These are phyloP conservation scores for Epinephelus lanceolatus DNA, from an alignment of 2,113 vertebrate species.

Conservation along the genomic window DNA sequence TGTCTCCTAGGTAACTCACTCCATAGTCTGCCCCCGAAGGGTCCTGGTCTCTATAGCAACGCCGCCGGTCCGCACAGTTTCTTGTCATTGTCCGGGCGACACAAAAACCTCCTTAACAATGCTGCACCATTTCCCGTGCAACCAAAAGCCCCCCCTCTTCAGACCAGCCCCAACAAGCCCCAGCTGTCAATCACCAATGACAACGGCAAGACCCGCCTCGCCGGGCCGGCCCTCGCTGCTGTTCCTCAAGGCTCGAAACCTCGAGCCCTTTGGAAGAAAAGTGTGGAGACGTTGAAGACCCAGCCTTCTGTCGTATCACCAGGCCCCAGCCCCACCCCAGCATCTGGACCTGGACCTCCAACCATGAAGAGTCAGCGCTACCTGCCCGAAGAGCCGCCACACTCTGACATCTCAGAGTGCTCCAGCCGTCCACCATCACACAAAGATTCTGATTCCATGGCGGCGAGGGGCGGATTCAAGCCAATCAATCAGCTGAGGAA, in stretches of 20 bases:
- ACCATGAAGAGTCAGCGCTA: constrained; percentile 92
- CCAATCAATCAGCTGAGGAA: constrained; percentile 79
- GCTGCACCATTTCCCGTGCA: constrained; percentile 89
- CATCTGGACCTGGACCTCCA: constrained; percentile 79
- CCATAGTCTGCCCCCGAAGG: constrained; percentile 80
- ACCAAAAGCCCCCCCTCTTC: constrained; percentile 73
- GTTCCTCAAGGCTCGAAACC: constrained; percentile 84
- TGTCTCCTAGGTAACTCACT: constrained; percentile 84
- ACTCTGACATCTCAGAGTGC: constrained; percentile 94
- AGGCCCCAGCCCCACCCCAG: constrained; percentile 55
- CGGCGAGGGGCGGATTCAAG: constrained; percentile 76
- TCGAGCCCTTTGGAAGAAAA: constrained; percentile 95
- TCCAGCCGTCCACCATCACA: constrained; percentile 91
- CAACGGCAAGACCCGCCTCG: constrained; percentile 83
- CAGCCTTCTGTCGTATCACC: constrained; percentile 82
- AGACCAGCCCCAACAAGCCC: constrained; percentile 92
- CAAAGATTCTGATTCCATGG: constrained; percentile 87
- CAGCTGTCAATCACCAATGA: constrained; percentile 91
- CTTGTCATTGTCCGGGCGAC: constrained; percentile 85
- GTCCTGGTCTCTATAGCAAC: constrained; percentile 91
- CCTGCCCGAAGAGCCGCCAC: constrained; percentile 92
- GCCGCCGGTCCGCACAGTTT: constrained; percentile 89
- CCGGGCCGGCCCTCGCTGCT: constrained; percentile 57
- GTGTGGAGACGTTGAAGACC: constrained; percentile 93
- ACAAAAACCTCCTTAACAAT: constrained; percentile 96